Base-by-base conservation (phyloP, 64 coral and sea anemone genomes). In the Pocillopora damicornis region DNA sequence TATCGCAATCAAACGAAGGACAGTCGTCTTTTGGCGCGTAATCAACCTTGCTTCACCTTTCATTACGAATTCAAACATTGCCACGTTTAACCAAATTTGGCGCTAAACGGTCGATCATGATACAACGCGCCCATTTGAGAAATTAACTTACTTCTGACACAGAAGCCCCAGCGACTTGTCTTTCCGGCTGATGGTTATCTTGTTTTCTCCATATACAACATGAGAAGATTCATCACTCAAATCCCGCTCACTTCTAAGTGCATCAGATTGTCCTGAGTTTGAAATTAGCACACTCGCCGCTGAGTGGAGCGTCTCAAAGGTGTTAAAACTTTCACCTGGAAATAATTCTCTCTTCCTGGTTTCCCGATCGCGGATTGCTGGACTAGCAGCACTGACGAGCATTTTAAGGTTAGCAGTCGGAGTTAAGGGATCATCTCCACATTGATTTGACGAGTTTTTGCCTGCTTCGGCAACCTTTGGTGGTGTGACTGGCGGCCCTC, bases 401-500 rank as follows among this genome's bases (percentile, higher is more conserved):
- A 98, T 98, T 94, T 98, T 98, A 58, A 98, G 89, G 89, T 98
- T 98, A 63, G 95, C 95, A 20, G 92, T 94, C 61, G 95, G 95
- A 88, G 95, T 98, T 42, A 98, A 74, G 30, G 95, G 95, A 63
- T 98, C 95, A 37, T 98, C 95, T 4, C 64, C 37, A 25, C 58
- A 90, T 15, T 83, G 74, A 72, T 94, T 83, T 66, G 75, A 78
- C 22, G 74, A 58, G 82, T 61, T 87, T 16, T 91, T 96, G 65
- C 82, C 34, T 45, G 94, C 73, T 22, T 62, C 60, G 59, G 59
- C 89, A 4, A 63, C 61, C 58, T 98, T 98, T 26, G 95, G 95
- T 17, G 95, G 95, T 45, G 95, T 98, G 83, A 82, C 91, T 35
- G 94, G 92, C 63, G 71, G 62, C 37, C 75, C 89, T 20, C 64